Conservation (phyloP, 2,888 invertebrate species). For the Ennomos erosarius region DNA sequence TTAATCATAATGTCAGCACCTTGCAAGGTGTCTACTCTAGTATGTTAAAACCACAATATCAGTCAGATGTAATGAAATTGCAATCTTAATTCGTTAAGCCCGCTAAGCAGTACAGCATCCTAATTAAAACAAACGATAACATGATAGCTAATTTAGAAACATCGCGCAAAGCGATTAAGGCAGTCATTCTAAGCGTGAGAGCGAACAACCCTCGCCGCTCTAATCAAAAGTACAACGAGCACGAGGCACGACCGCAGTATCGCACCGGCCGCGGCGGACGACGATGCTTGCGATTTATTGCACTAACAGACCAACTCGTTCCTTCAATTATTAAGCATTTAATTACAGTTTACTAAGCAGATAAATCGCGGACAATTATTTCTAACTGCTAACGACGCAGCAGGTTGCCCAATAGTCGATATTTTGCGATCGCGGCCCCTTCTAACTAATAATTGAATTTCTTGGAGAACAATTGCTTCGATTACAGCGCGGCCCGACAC, state of each 20-base stretch:
- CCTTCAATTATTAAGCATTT: constrained; percentile 80
- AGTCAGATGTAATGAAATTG: constrained; percentile 15
- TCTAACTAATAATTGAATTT: constrained; percentile 80
- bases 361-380: constrained; percentile 79
- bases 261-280: constrained; percentile 52
- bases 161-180: constrained; percentile 67
- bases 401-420: constrained; percentile 72
- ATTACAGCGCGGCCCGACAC: constrained; percentile 78
- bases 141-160: constrained; percentile 61
- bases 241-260: constrained; percentile 74
- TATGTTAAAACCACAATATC: constrained; percentile 14
- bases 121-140: constrained; percentile 45
- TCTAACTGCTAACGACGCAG: constrained; percentile 73
- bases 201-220: constrained; percentile 67
- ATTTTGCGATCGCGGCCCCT: constrained; percentile 64
- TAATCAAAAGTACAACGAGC: constrained; percentile 75
- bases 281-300: constrained; percentile 66
- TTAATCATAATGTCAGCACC: constrained; percentile 18
- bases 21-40: constrained; percentile 23
- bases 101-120: constrained; percentile 26
- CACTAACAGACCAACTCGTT: constrained; percentile 59
- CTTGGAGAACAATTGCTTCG: constrained; percentile 82
- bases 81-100: constrained; percentile 16
- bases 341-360: constrained; percentile 71
- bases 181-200: constrained; percentile 77